A percentile compares a stretch with the other conserved stretches of the same genome.
Evolutionary conservation across 2,888 invertebrate genomes (phyloP).

Genomic region (Lymantria dispar): DNA sequence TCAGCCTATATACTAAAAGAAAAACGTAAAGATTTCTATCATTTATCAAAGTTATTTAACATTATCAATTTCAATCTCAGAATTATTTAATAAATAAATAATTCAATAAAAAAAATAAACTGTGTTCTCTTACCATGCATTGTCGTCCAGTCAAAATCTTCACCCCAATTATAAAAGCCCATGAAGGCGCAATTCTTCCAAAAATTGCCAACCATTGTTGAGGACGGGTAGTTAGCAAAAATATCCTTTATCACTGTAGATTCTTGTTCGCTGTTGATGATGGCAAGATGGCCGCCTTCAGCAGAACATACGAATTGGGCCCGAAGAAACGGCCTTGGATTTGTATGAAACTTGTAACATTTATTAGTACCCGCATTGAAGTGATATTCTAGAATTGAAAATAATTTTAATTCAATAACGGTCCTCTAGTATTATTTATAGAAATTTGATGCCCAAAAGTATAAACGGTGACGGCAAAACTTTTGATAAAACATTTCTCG

Average conservation of each 20-base stretch:
- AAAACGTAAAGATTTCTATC: no score
- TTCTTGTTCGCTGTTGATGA: constrained; percentile 46
- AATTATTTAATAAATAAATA: no score
- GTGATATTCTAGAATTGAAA: constrained; percentile 36
- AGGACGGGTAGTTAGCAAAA: constrained; percentile 27
- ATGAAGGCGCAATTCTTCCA: constrained; percentile 29
- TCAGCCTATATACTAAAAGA: no score
- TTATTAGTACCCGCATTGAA: constrained; percentile 37
- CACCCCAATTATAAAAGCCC: constrained; percentile 41
- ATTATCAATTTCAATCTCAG: no score
- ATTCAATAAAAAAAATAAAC: background rate
- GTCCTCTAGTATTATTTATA: no score
- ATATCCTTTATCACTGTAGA: constrained; percentile 29
- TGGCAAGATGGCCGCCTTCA: constrained; percentile 44
- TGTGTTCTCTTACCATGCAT: constrained; percentile 23
- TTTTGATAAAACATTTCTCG: no score
- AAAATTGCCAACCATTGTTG: constrained; percentile 13
- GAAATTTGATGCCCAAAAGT: no score
- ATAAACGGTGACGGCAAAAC: no score
- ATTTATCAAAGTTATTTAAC: no score
- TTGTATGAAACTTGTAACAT: constrained; percentile 51
- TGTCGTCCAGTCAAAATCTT: constrained; percentile 39
- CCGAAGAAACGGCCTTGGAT: constrained; percentile 40
- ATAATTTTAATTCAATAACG: no score
- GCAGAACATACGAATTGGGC: constrained; percentile 47